phyloP scores from a whole-genome alignment of 92 coral and sea anemone genomes.

The Parazoanthus swiftii region DNA sequence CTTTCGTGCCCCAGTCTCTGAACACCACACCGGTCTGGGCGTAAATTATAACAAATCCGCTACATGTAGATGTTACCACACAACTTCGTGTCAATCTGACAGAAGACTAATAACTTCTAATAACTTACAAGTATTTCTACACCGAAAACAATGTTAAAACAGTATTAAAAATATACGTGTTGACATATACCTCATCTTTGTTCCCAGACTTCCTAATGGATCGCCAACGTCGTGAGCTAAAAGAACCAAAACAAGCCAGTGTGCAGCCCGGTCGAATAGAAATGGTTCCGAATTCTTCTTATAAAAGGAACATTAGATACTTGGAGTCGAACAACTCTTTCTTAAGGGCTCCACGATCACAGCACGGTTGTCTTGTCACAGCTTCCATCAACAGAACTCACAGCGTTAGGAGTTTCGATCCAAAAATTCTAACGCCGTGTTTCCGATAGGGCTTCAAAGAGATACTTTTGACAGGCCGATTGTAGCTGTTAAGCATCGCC shows the following conservation, averaged over 20 bases:
- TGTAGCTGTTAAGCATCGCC: neutral
- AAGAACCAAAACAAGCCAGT: slow-evolving; percentile 21
- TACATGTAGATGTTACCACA: neutral
- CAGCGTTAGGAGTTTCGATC: neutral
- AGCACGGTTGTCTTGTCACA: neutral
- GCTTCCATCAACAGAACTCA: slow-evolving; percentile 3
- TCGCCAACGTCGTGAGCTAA: neutral
- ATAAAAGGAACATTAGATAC: neutral
- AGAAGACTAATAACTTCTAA: neutral
- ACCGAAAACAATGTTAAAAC: neutral
- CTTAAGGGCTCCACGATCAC: no score
- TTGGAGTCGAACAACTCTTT: neutral
- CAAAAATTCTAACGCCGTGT: neutral
- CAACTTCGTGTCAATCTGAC: neutral
- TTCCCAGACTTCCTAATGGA: neutral
- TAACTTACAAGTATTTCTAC: neutral
- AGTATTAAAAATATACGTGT: neutral
- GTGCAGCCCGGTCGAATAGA: neutral
- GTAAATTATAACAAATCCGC: neutral
- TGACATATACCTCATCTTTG: slow-evolving; percentile 12
- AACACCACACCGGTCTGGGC: neutral
- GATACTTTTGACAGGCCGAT: neutral
- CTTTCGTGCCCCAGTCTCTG: neutral
- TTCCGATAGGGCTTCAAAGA: neutral
- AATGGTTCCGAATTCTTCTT: neutral